Evolutionary conservation across 2,113 vertebrate species (phyloP).

Genomic region (Leuciscus idus): DNA sequence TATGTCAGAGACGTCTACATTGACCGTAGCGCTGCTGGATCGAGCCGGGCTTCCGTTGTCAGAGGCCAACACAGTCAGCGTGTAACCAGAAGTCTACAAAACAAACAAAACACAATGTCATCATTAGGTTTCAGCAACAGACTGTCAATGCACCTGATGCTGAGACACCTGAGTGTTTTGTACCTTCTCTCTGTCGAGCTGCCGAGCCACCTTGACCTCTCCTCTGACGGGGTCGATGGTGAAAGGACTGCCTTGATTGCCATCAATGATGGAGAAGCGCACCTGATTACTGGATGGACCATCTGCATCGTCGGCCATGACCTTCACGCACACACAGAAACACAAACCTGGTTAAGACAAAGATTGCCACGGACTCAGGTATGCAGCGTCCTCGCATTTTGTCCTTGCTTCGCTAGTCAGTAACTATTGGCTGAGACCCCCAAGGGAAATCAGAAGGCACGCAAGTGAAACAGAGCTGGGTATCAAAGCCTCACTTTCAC

Average conservation of each 20-base stretch:
- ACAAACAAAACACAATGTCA: constrained; percentile 31
- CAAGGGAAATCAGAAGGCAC: constrained; percentile 66
- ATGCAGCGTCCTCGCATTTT: neutral
- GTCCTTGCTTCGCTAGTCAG: neutral
- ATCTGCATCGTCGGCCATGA: constrained; percentile 91
- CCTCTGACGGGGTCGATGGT: constrained; percentile 86
- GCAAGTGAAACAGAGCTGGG: constrained; percentile 62
- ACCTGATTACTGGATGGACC: constrained; percentile 86
- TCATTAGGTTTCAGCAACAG: neutral
- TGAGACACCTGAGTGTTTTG: neutral
- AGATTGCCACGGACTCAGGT: neutral
- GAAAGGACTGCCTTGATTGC: constrained; percentile 93
- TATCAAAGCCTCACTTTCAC: constrained; percentile 64
- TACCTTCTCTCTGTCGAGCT: constrained; percentile 93
- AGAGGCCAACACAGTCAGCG: constrained; percentile 85
- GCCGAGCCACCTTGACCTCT: constrained; percentile 89
- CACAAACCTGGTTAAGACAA: constrained; percentile 40
- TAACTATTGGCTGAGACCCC: constrained; percentile 56
- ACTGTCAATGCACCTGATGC: neutral
- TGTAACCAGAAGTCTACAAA: constrained; percentile 85
- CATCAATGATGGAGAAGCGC: constrained; percentile 86
- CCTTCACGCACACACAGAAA: constrained; percentile 71
- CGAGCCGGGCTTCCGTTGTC: constrained; percentile 86
- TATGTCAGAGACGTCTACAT: constrained; percentile 96
- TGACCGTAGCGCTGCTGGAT: constrained; percentile 84